Percentiles rank a stretch among this genome's conserved stretches.
Evolutionary conservation across 2,888 invertebrate species (phyloP).

Genomic region (Vanessa cardui): DNA sequence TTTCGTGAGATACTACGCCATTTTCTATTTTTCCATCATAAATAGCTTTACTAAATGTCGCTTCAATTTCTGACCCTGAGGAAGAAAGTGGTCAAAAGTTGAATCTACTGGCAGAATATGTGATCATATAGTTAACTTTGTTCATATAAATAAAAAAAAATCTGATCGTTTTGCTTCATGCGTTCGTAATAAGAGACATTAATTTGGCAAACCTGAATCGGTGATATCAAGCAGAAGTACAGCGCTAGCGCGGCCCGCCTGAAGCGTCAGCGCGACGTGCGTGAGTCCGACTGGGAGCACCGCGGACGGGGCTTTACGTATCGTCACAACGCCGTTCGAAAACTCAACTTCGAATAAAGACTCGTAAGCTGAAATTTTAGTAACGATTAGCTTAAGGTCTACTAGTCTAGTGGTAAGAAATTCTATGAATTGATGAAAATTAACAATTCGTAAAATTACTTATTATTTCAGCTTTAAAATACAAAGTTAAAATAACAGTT

Average conservation of each 20-base stretch:
- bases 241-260: constrained; percentile 52
- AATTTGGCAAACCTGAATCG: constrained; percentile 46
- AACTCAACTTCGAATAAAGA: constrained; percentile 51
- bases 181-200: too few species aligned
- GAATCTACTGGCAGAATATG: too few species aligned
- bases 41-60: constrained; percentile 58
- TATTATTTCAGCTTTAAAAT: too few species aligned
- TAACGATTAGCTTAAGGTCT: too few species aligned
- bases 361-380: constrained; percentile 36
- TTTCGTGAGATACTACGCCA: constrained; percentile 56
- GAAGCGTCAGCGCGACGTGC: constrained; percentile 55
- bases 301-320: constrained; percentile 45
- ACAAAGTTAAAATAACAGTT: too few species aligned
- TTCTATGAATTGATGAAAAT: too few species aligned
- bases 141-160: too few species aligned
- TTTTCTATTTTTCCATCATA: constrained; percentile 56
- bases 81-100: too few species aligned
- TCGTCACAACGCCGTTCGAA: constrained; percentile 48
- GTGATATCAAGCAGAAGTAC: constrained; percentile 52
- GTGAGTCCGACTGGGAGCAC: constrained; percentile 49
- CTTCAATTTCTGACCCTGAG: constrained; percentile 20
- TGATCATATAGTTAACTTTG: too few species aligned
- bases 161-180: too few species aligned
- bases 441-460: too few species aligned
- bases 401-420: too few species aligned